A percentile compares a stretch with the other conserved stretches of the same genome.
phyloP scores from a whole-genome alignment of 2,113 vertebrate species.

The Orthonyx spaldingii region DNA sequence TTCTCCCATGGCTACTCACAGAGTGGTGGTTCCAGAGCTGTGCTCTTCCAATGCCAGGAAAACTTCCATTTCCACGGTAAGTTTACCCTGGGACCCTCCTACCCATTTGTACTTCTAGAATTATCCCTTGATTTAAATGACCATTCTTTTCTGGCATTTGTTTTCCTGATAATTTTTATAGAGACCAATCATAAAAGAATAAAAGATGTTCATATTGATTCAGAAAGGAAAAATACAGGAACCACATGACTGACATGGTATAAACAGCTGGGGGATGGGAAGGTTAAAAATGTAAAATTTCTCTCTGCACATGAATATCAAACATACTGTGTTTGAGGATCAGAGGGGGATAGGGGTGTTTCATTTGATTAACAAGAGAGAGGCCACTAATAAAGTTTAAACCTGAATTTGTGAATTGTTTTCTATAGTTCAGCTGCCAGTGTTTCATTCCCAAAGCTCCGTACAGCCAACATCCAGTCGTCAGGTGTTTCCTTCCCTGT shows the following conservation, averaged over 20 bases:
- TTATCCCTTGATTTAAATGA: background rate
- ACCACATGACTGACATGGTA: background rate
- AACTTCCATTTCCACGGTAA: background rate
- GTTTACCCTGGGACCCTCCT: background rate
- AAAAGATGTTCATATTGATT: background rate
- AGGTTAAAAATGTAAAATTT: background rate
- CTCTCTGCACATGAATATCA: background rate
- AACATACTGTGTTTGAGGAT: background rate
- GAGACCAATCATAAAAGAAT: background rate
- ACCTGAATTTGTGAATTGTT: background rate
- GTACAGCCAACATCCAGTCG: rapidly evolving
- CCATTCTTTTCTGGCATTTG: background rate
- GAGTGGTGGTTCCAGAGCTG: background rate
- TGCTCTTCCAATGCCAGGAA: background rate
- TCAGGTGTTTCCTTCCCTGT: background rate
- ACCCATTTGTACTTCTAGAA: background rate
- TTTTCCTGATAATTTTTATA: background rate
- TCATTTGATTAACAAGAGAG: background rate
- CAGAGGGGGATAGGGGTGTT: background rate
- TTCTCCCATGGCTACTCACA: background rate
- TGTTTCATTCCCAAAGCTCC: background rate
- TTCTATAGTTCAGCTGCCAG: background rate
- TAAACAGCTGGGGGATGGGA: background rate
- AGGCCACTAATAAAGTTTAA: background rate
- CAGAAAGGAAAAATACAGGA: background rate